A percentile compares a stretch with the other conserved stretches of the same genome.
Evolutionary conservation across 2,797 vertebrate genomes (phyloP).

Genomic region (Ara ararauna): DNA sequence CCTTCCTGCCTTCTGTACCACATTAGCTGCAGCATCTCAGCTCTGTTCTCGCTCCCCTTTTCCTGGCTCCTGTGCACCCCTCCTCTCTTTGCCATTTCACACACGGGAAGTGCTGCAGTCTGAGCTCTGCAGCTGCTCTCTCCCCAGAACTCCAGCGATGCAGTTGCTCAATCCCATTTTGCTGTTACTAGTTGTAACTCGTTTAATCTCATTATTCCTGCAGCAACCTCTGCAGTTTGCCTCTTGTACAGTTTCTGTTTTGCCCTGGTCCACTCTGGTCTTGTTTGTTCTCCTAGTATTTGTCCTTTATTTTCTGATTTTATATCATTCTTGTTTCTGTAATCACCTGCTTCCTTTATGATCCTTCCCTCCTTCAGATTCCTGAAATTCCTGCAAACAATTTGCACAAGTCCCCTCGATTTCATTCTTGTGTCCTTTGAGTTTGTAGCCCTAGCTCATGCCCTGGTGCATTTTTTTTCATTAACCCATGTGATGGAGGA

Average conservation of each 20-base stretch:
- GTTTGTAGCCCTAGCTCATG: background rate
- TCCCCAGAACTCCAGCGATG: fast-evolving
- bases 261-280: background rate
- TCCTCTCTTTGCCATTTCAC: background rate
- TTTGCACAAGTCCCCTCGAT: fast-evolving
- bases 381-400: background rate
- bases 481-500: background rate
- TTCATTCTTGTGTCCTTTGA: background rate
- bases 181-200: background rate
- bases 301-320: background rate
- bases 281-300: background rate
- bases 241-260: background rate
- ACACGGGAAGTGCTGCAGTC: background rate
- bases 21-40: background rate
- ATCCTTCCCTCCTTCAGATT: background rate
- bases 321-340: background rate
- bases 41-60: background rate
- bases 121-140: background rate
- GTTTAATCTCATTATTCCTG: background rate
- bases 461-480: fast-evolving
- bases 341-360: background rate
- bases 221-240: background rate
- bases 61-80: background rate
- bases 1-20: background rate
- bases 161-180: background rate